These are phyloP conservation scores for Ciconia nigra DNA, from an alignment of 2,797 vertebrate species.

Conservation along the genomic window DNA sequence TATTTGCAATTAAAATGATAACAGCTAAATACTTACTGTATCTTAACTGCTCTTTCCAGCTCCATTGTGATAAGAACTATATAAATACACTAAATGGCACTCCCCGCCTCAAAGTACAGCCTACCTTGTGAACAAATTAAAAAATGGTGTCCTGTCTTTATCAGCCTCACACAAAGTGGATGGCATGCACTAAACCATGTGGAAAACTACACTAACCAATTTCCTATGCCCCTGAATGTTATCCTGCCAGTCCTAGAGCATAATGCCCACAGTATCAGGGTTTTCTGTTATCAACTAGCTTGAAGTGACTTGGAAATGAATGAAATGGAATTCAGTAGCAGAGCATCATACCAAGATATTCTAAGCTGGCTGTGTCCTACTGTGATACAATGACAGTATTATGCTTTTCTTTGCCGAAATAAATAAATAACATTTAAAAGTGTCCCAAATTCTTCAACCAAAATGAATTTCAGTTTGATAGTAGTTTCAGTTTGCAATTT, in stretches of 20 bases:
- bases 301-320: neutral
- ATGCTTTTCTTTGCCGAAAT: neutral
- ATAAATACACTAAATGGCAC: neutral
- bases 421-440: neutral
- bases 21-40: neutral
- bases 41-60: neutral
- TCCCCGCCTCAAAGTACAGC: neutral
- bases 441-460: neutral
- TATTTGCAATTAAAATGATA: constrained; percentile 9
- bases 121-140: neutral
- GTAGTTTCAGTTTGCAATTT: neutral
- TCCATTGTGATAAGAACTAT: neutral
- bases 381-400: neutral
- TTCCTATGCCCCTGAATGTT: neutral
- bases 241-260: neutral
- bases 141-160: neutral
- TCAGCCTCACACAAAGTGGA: neutral
- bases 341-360: neutral
- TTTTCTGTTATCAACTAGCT: neutral
- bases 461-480: neutral
- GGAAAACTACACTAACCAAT: neutral
- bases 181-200: neutral
- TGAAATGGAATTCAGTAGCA: neutral
- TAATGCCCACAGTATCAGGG: neutral
- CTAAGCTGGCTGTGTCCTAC: neutral